Percentiles rank a stretch among this genome's conserved stretches.
Conservation (phyloP, 1,140 invertebrate species). For the Drosophila takahashii region DNA sequence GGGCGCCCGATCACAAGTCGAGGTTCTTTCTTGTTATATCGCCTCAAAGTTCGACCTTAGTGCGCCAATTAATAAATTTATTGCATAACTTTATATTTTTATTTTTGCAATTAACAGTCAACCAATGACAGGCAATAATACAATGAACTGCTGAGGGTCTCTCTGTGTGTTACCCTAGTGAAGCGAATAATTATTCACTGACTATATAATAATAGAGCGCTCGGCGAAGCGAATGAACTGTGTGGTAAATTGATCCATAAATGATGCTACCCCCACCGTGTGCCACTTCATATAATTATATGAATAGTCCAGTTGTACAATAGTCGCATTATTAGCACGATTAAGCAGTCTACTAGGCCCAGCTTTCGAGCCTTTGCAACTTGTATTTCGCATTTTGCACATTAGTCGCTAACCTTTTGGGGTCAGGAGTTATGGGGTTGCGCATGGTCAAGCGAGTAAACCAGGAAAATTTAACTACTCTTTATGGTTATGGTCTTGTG, state of each 20-base stretch:
- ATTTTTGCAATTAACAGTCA: conserved; percentile 26
- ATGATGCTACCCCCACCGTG: conserved; percentile 17
- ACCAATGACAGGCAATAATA: conserved; percentile 13
- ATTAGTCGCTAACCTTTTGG: conserved; percentile 13
- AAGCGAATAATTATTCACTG: conserved; percentile 36
- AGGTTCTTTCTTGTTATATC: conserved; percentile 14
- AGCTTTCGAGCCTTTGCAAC: conserved; percentile 2
- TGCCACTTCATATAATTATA: conserved; percentile 23
- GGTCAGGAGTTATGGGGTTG: conserved; percentile 12
- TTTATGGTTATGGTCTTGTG: conserved; percentile 2
- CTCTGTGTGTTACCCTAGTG: background rate
- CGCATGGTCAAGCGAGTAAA: background rate
- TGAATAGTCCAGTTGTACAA: conserved; percentile 28
- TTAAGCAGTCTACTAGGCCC: conserved; percentile 21
- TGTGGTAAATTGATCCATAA: conserved; percentile 36
- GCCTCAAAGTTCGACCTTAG: conserved; percentile 40
- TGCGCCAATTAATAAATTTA: conserved; percentile 46
- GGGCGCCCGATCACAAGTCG: conserved; percentile 20
- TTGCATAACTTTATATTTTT: conserved; percentile 29
- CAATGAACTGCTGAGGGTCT: conserved; percentile 2
- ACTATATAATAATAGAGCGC: conserved; percentile 18
- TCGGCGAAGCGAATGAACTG: conserved; percentile 46
- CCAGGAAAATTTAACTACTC: conserved; percentile 1
- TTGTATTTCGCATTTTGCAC: conserved; percentile 23
- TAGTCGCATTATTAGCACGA: conserved; percentile 24